phyloP scores from a whole-genome alignment of 2,888 invertebrate genomes.

The Cynaeus angustus region DNA sequence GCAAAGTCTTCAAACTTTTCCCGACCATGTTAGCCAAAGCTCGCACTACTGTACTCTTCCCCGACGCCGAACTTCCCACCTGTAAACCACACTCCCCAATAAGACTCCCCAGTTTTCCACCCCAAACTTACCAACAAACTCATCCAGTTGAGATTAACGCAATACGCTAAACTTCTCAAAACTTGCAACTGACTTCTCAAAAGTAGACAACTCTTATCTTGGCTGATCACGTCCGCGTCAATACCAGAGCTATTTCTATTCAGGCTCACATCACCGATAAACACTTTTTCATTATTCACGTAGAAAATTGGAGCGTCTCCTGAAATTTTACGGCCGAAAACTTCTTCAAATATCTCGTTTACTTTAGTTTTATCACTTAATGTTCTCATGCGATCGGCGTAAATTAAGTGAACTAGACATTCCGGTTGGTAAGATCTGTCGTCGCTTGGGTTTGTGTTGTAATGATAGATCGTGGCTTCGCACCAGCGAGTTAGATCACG shows the following conservation, averaged over 20 bases:
- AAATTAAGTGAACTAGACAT: constrained; percentile 83
- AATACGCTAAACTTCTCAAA: constrained; percentile 87
- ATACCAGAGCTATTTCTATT: constrained; percentile 54
- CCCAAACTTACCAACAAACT: constrained; percentile 82
- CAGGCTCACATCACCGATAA: constrained; percentile 79
- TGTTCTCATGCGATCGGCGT: constrained; percentile 90
- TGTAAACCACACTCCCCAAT: constrained; percentile 59
- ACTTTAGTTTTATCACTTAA: constrained; percentile 84
- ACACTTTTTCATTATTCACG: constrained; percentile 75
- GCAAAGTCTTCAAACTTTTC: constrained; percentile 82
- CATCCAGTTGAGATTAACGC: constrained; percentile 94
- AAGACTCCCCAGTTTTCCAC: too few species aligned
- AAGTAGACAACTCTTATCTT: constrained; percentile 70
- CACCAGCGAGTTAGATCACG: constrained; percentile 97
- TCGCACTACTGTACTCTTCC: constrained; percentile 87
- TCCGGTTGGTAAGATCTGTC: constrained; percentile 71
- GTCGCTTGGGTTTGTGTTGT: constrained; percentile 54
- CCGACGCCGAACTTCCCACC: constrained; percentile 84
- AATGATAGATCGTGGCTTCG: constrained; percentile 78
- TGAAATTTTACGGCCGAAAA: constrained; percentile 73
- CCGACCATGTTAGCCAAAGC: constrained; percentile 85
- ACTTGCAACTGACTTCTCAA: constrained; percentile 77
- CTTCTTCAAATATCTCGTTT: constrained; percentile 70
- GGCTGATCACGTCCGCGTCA: constrained; percentile 61
- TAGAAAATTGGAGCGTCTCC: constrained; percentile 76